A percentile compares a stretch with the other conserved stretches of the same genome.
Evolutionary conservation across 2,113 vertebrate species (phyloP).

Genomic region (Charina bottae): DNA sequence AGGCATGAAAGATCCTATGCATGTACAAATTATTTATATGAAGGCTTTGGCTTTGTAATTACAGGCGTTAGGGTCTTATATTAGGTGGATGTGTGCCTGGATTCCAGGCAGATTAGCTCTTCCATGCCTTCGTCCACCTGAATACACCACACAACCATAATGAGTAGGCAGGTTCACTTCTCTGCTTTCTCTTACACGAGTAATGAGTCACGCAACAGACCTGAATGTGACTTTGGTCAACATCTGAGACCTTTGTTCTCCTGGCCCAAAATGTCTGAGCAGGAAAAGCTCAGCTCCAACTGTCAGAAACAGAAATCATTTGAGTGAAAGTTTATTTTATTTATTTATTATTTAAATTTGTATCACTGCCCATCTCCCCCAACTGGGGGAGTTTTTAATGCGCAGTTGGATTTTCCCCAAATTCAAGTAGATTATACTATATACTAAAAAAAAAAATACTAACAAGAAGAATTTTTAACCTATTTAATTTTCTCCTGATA

Average conservation of each 20-base stretch:
- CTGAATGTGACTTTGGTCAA: background rate
- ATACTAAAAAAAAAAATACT: too few relatives aligned
- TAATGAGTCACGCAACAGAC: background rate
- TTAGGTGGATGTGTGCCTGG: background rate
- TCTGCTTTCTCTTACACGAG: background rate
- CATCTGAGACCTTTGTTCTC: constrained; percentile 26
- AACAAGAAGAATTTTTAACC: background rate
- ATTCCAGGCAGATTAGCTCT: background rate
- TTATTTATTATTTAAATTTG: too few relatives aligned
- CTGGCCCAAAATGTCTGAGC: background rate
- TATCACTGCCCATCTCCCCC: too few relatives aligned
- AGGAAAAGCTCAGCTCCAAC: rapidly evolving
- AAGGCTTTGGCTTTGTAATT: background rate
- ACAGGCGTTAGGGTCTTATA: background rate
- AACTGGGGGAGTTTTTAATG: too few relatives aligned
- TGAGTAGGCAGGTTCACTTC: background rate
- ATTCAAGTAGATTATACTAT: background rate
- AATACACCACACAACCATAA: background rate
- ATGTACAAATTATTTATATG: background rate
- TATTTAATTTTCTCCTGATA: background rate
- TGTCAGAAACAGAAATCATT: background rate
- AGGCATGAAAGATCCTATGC: background rate
- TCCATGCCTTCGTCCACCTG: background rate
- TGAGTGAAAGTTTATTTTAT: constrained; percentile 17
- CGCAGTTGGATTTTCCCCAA: background rate